Conservation (phyloP, 2,797 vertebrate genomes). For the Columba guinea region DNA sequence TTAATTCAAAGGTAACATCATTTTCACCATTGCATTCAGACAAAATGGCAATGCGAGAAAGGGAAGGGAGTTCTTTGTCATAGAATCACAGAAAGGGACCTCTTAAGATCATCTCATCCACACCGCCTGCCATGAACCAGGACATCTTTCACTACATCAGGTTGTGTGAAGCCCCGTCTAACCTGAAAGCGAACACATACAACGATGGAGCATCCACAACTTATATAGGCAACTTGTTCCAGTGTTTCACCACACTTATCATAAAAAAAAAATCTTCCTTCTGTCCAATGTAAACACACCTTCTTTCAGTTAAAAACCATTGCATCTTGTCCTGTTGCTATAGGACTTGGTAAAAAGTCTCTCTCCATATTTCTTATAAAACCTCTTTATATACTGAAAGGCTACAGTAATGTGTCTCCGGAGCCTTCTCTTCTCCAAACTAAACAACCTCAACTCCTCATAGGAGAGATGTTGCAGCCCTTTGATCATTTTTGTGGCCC, state of each 20-base stretch:
- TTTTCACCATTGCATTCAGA: neutral
- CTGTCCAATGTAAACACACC: neutral
- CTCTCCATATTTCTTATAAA: neutral
- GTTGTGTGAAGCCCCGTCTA: neutral
- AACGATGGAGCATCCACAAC: neutral
- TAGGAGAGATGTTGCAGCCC: neutral
- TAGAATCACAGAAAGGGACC: neutral
- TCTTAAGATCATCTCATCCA: neutral
- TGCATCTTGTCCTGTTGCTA: neutral
- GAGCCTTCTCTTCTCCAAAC: neutral
- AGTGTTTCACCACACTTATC: neutral
- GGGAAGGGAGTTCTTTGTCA: neutral
- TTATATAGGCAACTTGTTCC: neutral
- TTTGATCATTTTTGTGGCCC: neutral
- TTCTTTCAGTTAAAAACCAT: neutral
- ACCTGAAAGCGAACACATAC: neutral
- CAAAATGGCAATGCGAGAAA: neutral
- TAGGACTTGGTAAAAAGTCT: neutral
- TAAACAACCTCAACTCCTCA: neutral
- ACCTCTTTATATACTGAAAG: neutral
- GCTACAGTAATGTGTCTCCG: neutral
- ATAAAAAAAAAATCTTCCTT: neutral
- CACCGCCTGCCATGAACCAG: neutral
- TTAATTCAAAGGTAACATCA: neutral
- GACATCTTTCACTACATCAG: too few relatives aligned